Evolutionary conservation across 2,113 vertebrate species (phyloP).

Genomic region (Colinus virginianus): DNA sequence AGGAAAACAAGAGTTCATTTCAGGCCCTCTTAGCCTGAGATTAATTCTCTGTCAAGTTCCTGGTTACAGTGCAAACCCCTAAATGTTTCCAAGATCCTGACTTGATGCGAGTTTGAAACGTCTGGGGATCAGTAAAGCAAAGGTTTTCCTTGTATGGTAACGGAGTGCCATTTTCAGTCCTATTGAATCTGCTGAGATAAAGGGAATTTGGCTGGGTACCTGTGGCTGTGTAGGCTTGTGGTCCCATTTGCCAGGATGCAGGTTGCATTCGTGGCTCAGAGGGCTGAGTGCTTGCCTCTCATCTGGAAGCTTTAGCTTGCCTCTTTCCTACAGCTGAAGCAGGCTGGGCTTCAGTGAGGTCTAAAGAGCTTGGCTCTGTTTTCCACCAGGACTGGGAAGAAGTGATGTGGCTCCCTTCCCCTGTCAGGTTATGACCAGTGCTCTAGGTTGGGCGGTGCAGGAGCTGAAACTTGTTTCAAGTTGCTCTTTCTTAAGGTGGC

Average conservation of each 20-base stretch:
- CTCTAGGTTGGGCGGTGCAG: fast-evolving
- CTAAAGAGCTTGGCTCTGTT: background rate
- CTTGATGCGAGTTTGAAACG: background rate
- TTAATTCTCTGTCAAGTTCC: background rate
- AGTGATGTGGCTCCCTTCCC: background rate
- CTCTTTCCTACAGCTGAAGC: background rate
- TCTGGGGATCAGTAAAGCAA: background rate
- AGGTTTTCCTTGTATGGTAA: background rate
- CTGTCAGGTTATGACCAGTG: background rate
- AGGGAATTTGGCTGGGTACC: background rate
- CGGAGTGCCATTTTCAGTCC: background rate
- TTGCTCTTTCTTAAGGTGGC: fast-evolving
- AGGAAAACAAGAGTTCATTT: background rate
- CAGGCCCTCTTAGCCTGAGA: background rate
- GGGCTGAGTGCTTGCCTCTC: background rate
- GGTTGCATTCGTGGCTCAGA: fast-evolving
- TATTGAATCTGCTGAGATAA: background rate
- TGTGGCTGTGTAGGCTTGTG: fast-evolving
- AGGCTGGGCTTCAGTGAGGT: background rate
- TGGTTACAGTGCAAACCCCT: background rate
- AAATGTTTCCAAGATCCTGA: background rate
- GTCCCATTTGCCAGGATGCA: fast-evolving
- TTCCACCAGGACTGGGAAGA: background rate
- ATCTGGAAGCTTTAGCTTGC: background rate
- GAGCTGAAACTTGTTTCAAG: background rate